phyloP scores from a whole-genome alignment of 2,113 vertebrate genomes.

The Eretmochelys imbricata region DNA sequence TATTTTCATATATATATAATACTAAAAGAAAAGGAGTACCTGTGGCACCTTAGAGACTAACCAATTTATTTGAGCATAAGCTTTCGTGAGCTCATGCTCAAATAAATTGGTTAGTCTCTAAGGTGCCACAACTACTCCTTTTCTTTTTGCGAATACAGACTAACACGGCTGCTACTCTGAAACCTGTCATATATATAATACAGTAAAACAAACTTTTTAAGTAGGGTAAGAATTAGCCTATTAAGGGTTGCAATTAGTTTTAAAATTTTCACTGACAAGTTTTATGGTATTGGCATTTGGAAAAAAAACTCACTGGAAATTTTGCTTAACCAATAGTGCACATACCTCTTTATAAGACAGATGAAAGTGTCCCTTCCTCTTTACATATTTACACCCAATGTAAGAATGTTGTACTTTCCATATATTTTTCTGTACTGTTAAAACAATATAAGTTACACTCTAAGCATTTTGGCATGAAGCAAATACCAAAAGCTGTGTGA shows the following conservation, averaged over 20 bases:
- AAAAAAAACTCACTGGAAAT: background rate
- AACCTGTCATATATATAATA: background rate
- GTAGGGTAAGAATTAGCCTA: background rate
- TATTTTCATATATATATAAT: background rate
- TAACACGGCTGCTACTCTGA: no score
- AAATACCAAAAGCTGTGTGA: background rate
- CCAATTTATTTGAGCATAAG: no score
- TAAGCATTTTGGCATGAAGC: background rate
- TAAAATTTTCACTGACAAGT: background rate
- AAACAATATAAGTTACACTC: background rate
- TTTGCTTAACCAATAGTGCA: background rate
- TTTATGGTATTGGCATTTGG: background rate
- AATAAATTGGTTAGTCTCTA: no score
- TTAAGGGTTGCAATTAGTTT: background rate
- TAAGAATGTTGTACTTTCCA: background rate
- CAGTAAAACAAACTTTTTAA: background rate
- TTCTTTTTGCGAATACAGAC: no score
- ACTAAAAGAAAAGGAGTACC: no score
- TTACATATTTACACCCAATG: background rate
- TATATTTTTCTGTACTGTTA: rapidly evolving
- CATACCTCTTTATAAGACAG: background rate
- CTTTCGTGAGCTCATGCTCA: no score
- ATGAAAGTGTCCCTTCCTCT: background rate
- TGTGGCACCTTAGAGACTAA: no score
- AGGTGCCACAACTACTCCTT: no score